These are phyloP conservation scores for Puffinus mauretanicus DNA, from an alignment of 2,113 vertebrate genomes.

Conservation along the genomic window DNA sequence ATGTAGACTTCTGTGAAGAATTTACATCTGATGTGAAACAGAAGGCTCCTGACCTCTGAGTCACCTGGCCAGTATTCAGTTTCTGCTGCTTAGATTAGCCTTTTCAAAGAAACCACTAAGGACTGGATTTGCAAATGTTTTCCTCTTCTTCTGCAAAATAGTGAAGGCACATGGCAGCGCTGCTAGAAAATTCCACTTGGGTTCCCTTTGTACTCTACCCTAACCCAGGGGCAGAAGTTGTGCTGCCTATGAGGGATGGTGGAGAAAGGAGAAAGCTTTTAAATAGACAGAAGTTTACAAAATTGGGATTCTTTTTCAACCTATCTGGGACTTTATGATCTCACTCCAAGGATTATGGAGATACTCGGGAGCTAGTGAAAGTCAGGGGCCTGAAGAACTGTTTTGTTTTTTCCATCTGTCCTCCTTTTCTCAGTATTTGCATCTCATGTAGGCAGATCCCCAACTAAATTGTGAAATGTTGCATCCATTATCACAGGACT, in stretches of 20 bases:
- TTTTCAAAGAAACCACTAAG: background rate
- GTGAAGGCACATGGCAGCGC: background rate
- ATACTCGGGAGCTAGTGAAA: background rate
- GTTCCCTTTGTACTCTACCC: background rate
- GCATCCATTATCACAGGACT: background rate
- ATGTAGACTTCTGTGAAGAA: background rate
- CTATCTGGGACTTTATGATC: background rate
- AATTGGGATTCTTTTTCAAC: background rate
- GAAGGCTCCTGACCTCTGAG: background rate
- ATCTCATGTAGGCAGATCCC: conserved; percentile 23
- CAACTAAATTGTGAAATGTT: conserved; percentile 44
- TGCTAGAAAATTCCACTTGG: background rate
- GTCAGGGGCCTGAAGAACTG: background rate
- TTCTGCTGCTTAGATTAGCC: background rate
- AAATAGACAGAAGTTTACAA: background rate
- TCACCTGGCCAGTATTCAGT: background rate
- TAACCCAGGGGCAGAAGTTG: background rate
- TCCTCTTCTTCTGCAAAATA: background rate
- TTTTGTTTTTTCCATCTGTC: background rate
- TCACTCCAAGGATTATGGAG: background rate
- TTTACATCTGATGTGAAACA: background rate
- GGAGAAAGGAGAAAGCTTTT: background rate
- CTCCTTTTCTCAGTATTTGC: conserved; percentile 4
- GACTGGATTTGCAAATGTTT: background rate
- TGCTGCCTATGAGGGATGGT: background rate